Base-by-base conservation (phyloP, 2,113 vertebrate genomes). In the Barnardius zonarius region DNA sequence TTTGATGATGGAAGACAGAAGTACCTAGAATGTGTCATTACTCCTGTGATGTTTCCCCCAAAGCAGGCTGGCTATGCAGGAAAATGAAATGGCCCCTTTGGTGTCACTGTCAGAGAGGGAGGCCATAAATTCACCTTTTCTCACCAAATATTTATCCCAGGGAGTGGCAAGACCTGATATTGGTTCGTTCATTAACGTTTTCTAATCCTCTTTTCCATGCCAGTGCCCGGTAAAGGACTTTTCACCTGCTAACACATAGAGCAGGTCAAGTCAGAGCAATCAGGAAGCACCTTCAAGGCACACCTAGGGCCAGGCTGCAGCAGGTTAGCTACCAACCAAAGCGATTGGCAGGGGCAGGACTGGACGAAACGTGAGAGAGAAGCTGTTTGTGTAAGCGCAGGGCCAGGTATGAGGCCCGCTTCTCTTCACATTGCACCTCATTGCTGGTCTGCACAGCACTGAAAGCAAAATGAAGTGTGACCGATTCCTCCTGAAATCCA, bases 301-400 rank as follows among this genome's bases (percentile, higher is more conserved):
- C 83, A 72, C 83, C 89, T 33, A 4, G 24, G 20, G 62, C 89
- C 7, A 1, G 2, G 18, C 64, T 67, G 86, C 64, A 55, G 75
- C 10, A 20, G 17, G 43, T 15, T 52, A 2, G 75, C 31, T 73
- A 66, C 51, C 78, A 80, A 3, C 57, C 10, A 3, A 39, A 41
- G 77, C 3, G 1, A 12, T 11, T 75, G 66, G 35, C 46, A n/a
- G 54, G 43, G 75, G 70, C 68, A 84, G 77, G 37, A 89, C 48
- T 72, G 86, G 57, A 91, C 39, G 83, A 6, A 89, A 68, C 2
- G 1, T 24, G 68, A 81, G 80, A 51, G 64, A 67, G 86, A 67
- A 93, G 83, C 73, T 93, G 80, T 86, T 93, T 95, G 92, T 51
- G 16, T 25, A 81, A 92, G 94, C 86, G 61, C 43, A 1, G 73